Evolutionary conservation across 2,888 invertebrate genomes (phyloP).

Genomic region (Ophonus ardosiacus): DNA sequence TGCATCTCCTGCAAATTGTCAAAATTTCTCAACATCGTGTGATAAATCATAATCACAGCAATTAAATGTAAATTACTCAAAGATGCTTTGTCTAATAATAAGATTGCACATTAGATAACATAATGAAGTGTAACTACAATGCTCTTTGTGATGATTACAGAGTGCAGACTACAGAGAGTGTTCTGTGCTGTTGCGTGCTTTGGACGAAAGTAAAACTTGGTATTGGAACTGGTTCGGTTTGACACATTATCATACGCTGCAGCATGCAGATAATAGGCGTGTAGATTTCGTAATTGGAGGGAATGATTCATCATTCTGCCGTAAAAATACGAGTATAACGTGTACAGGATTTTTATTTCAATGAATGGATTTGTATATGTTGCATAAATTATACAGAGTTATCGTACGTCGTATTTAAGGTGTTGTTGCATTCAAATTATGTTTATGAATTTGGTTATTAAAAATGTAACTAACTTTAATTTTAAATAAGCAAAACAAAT

Average conservation of each 20-base stretch:
- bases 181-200: background rate
- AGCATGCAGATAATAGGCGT: background rate
- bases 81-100: slow-evolving; percentile 40
- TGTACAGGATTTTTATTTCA: background rate
- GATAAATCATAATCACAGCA: slow-evolving; percentile 32
- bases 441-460: too few relatives aligned
- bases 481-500: too few relatives aligned
- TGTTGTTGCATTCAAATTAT: too few relatives aligned
- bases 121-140: slow-evolving; percentile 37
- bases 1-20: background rate
- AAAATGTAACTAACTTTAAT: too few relatives aligned
- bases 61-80: slow-evolving; percentile 36
- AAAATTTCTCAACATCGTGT: slow-evolving; percentile 33
- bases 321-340: background rate
- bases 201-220: slow-evolving; percentile 19
- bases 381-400: background rate
- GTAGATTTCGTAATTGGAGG: background rate
- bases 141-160: slow-evolving; percentile 33
- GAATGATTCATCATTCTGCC: background rate
- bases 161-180: slow-evolving; percentile 8
- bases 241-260: background rate
- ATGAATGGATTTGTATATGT: background rate
- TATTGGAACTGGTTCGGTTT: slow-evolving; percentile 18
- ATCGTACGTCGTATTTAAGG: too few relatives aligned
- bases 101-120: slow-evolving; percentile 48